phyloP scores from a whole-genome alignment of 2,888 invertebrate species.

The Agrypnus murinus region DNA sequence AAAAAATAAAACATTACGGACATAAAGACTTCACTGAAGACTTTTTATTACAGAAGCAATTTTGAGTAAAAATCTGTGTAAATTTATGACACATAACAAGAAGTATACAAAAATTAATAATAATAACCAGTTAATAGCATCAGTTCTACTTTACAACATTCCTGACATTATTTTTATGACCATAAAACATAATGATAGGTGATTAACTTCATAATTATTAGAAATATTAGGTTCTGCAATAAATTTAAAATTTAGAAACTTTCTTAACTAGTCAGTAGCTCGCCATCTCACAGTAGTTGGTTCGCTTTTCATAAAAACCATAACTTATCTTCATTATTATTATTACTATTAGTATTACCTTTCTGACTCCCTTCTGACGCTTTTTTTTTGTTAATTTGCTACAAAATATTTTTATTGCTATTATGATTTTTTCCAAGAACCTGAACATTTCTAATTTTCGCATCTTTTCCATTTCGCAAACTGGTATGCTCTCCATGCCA shows the following conservation, averaged over 20 bases:
- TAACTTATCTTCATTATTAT: neutral
- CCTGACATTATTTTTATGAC: neutral
- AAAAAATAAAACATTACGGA: no score
- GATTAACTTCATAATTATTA: conserved; percentile 5
- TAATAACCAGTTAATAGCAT: conserved; percentile 11
- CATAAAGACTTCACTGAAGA: no score
- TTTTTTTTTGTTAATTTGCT: neutral
- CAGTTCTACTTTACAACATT: conserved; percentile 4
- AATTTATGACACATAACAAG: neutral
- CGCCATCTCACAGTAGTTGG: no score
- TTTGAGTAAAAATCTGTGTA: neutral
- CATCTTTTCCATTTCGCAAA: conserved; percentile 1
- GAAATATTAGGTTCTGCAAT: neutral
- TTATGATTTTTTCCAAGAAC: neutral
- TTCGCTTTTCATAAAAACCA: neutral
- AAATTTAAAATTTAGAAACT: no score
- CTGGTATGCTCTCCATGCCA: neutral
- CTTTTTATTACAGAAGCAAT: no score
- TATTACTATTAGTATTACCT: no score
- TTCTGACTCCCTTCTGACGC: no score
- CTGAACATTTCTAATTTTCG: no score
- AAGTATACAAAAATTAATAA: neutral
- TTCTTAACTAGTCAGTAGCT: neutral
- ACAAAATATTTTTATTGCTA: neutral
- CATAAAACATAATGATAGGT: conserved; percentile 10